Evolutionary conservation across 2,888 invertebrate species (phyloP).

Genomic region (Hyposoter dolosus): DNA sequence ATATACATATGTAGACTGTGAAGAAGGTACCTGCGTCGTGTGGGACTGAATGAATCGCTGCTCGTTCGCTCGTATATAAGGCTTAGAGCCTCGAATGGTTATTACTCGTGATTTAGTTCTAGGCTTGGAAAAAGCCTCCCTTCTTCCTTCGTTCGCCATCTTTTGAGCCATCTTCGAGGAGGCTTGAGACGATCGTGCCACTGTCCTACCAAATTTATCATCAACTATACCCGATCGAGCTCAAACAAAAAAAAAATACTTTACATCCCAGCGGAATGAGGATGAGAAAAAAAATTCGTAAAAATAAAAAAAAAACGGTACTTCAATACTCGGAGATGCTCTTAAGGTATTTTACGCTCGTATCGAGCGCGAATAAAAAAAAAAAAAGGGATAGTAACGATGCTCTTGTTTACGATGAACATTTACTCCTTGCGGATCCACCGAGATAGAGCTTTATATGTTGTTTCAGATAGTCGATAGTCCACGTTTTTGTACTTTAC

Average conservation of each 20-base stretch:
- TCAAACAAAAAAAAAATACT: not conserved
- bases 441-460: conserved; percentile 36
- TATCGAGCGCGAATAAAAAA: not conserved
- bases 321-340: not conserved
- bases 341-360: conserved; percentile 2
- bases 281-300: not conserved
- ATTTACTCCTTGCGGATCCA: conserved; percentile 31
- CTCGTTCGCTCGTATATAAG: conserved; percentile 74
- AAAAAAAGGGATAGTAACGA: not conserved
- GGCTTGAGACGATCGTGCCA: conserved; percentile 36
- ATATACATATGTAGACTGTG: conserved; percentile 38
- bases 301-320: not conserved
- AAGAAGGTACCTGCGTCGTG: conserved; percentile 56
- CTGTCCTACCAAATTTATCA: conserved; percentile 58
- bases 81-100: conserved; percentile 75
- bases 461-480: conserved; percentile 38
- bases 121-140: conserved; percentile 67
- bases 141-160: conserved; percentile 34
- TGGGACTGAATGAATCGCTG: conserved; percentile 73
- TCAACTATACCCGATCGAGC: conserved; percentile 16
- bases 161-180: conserved; percentile 52
- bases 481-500: conserved; percentile 48
- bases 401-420: conserved; percentile 36
- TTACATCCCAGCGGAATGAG: not conserved
- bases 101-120: conserved; percentile 77